These are phyloP conservation scores for Armadillidium nasatum DNA, from an alignment of 1,140 invertebrate genomes.

Conservation along the genomic window DNA sequence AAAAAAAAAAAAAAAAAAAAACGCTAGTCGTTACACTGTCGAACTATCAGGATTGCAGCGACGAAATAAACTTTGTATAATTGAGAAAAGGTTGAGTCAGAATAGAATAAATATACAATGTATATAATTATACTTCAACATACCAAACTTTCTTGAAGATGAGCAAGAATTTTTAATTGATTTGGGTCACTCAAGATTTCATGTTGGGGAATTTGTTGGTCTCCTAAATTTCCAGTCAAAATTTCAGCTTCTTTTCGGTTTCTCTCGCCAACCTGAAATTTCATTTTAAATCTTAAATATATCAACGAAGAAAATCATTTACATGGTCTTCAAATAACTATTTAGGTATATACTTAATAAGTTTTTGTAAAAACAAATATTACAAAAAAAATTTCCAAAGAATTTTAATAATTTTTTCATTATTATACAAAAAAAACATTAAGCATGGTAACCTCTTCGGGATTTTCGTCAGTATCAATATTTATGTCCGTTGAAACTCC, in stretches of 20 bases:
- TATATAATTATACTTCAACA: background rate
- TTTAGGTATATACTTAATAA: background rate
- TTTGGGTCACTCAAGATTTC: constrained; percentile 75
- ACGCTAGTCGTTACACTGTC: too few species aligned
- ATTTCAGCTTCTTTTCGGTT: constrained; percentile 88
- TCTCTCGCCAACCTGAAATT: constrained; percentile 68
- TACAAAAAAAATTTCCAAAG: too few species aligned
- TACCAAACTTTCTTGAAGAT: constrained; percentile 84
- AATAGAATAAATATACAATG: too few species aligned
- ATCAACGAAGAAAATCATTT: constrained; percentile 1
- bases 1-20: too few species aligned
- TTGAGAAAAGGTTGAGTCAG: too few species aligned
- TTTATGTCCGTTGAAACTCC: constrained; percentile 27
- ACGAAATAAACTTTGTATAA: too few species aligned
- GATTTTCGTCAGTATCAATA: constrained; percentile 48
- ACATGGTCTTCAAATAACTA: background rate
- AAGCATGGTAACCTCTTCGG: constrained; percentile 31
- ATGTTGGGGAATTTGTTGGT: constrained; percentile 73
- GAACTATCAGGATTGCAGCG: too few species aligned
- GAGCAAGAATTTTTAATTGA: constrained; percentile 73
- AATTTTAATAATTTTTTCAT: too few species aligned
- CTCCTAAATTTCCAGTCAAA: constrained; percentile 77
- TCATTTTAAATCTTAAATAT: constrained; percentile 51
- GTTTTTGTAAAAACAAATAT: background rate
- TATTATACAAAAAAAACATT: too few species aligned